A percentile compares a stretch with the other conserved stretches of the same genome.
Conservation (phyloP, 2,797 vertebrate species). For the Lagocephalus sceleratus region DNA sequence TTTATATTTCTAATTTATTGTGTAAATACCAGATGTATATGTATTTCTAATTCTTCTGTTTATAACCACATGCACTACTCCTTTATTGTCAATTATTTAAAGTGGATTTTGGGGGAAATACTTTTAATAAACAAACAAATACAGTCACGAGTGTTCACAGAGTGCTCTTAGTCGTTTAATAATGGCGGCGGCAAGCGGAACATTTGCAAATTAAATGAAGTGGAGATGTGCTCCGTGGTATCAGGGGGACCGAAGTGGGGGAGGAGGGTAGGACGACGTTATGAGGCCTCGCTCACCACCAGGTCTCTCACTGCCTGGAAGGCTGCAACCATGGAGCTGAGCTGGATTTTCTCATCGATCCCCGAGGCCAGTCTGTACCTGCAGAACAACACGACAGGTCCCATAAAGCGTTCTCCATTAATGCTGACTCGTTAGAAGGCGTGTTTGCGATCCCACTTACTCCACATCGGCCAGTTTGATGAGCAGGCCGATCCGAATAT, state of each 20-base stretch:
- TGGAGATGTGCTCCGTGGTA: no score
- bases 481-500: conserved; percentile 85
- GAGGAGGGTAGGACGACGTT: conserved; percentile 25
- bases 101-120: conserved; percentile 39
- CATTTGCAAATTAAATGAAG: no score
- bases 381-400: background rate
- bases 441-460: conserved; percentile 74
- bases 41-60: conserved; percentile 49
- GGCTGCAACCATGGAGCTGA: conserved; percentile 92
- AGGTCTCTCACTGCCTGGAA: conserved; percentile 94
- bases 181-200: no score
- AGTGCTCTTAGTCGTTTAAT: conserved; percentile 3
- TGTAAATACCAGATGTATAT: conserved; percentile 59
- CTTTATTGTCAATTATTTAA: conserved; percentile 25
- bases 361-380: conserved; percentile 90
- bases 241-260: background rate
- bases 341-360: conserved; percentile 94
- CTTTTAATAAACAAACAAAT: conserved; percentile 60
- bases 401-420: background rate
- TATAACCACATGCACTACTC: conserved; percentile 18
- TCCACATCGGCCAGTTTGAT: conserved; percentile 93
- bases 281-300: conserved; percentile 85
- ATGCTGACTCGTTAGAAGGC: background rate
- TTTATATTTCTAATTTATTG: conserved; percentile 71
- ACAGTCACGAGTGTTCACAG: conserved; percentile 22